A percentile compares a stretch with the other conserved stretches of the same genome.
Evolutionary conservation across 2,888 invertebrate species (phyloP).

Genomic region (Leptopterna dolabrata): DNA sequence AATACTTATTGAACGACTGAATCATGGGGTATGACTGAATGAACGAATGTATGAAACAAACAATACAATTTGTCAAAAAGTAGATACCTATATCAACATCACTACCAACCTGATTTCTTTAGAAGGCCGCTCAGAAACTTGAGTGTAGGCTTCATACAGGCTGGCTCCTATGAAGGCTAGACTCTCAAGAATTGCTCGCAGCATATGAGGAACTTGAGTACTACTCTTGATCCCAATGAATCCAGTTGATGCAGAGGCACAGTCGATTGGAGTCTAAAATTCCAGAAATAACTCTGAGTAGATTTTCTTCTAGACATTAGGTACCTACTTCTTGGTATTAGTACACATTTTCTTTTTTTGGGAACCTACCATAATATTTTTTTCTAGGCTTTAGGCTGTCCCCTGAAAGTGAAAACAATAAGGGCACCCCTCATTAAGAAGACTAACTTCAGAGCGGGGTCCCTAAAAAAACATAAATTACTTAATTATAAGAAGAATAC

Average conservation of each 20-base stretch:
- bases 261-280: constrained; percentile 86
- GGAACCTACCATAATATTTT: no score
- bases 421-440: no score
- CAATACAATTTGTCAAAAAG: not conserved
- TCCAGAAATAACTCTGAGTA: constrained; percentile 37
- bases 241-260: constrained; percentile 84
- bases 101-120: constrained; percentile 73
- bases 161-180: constrained; percentile 85
- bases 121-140: constrained; percentile 75
- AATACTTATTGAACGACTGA: not conserved
- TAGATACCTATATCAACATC: not conserved
- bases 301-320: no score
- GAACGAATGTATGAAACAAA: not conserved
- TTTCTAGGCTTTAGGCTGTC: no score
- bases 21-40: no score
- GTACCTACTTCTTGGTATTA: no score
- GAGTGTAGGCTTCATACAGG: constrained; percentile 78
- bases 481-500: no score
- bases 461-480: no score
- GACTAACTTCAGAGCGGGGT: no score
- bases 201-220: constrained; percentile 81
- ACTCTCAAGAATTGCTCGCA: constrained; percentile 87
- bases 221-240: constrained; percentile 81
- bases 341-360: no score
- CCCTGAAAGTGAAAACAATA: no score